Conservation (phyloP, 2,797 vertebrate genomes). For the Jordanella pulchra region DNA sequence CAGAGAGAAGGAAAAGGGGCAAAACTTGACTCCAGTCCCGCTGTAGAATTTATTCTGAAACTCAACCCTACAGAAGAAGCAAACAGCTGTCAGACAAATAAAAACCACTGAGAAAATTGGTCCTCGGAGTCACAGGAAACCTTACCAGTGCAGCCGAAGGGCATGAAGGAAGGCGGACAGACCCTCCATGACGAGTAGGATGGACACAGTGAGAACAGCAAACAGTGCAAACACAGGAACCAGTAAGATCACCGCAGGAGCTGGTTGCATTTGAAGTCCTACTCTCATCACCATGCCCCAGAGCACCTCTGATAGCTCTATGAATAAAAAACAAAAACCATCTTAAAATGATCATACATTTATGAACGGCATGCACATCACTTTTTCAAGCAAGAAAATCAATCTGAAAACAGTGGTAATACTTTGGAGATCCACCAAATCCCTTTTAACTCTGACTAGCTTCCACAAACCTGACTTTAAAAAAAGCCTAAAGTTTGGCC, state of each 20-base stretch:
- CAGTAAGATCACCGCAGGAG: constrained; percentile 84
- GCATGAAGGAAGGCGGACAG: constrained; percentile 97
- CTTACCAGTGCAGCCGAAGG: constrained; percentile 93
- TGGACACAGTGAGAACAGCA: constrained; percentile 88
- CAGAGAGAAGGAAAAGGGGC: constrained; percentile 90
- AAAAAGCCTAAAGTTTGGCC: background rate
- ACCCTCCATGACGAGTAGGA: constrained; percentile 96
- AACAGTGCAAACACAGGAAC: constrained; percentile 88
- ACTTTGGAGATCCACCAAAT: background rate
- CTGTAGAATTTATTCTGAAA: constrained; percentile 98
- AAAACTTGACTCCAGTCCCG: constrained; percentile 91
- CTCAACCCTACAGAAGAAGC: constrained; percentile 87
- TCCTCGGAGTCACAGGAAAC: background rate
- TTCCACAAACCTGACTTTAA: background rate
- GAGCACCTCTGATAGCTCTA: constrained; percentile 95
- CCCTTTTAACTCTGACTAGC: background rate
- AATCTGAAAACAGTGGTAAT: too few relatives aligned
- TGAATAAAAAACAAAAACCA: constrained; percentile 12
- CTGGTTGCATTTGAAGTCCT: constrained; percentile 84
- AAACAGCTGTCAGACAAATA: constrained; percentile 20
- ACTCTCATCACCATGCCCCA: constrained; percentile 95
- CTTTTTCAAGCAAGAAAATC: too few relatives aligned
- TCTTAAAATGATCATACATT: background rate
- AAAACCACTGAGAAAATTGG: constrained; percentile 17
- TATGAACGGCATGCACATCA: too few relatives aligned